These are phyloP conservation scores for Catharus ustulatus DNA, from an alignment of 2,797 vertebrate genomes.

Conservation along the genomic window DNA sequence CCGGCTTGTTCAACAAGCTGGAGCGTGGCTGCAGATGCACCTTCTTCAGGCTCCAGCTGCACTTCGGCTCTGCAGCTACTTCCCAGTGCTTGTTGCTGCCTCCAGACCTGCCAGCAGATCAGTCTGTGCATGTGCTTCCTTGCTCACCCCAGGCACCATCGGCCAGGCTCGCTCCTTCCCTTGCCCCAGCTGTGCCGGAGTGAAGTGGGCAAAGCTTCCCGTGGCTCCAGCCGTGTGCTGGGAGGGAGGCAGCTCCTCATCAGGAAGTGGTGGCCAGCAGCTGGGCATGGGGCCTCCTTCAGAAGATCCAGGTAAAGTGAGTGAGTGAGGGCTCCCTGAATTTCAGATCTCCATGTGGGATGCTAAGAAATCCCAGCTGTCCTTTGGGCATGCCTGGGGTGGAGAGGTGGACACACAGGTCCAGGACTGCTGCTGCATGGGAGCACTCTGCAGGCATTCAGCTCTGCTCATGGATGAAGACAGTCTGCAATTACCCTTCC, in stretches of 20 bases:
- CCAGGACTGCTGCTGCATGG: not conserved
- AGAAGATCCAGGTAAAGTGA: not conserved
- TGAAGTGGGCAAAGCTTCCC: rapidly evolving
- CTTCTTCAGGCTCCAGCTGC: not conserved
- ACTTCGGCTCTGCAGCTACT: not conserved
- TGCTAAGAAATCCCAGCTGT: not conserved
- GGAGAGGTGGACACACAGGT: not conserved
- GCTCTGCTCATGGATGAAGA: not conserved
- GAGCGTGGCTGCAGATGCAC: not conserved
- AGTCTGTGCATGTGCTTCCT: not conserved
- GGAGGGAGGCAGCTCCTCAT: rapidly evolving
- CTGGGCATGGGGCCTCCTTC: not conserved
- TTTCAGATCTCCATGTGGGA: not conserved
- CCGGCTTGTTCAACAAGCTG: not conserved
- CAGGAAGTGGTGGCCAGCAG: not conserved
- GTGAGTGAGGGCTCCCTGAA: not conserved
- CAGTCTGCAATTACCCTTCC: not conserved
- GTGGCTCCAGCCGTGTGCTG: rapidly evolving
- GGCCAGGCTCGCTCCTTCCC: not conserved
- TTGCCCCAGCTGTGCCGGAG: not conserved
- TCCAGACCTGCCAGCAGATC: not conserved
- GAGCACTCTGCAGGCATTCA: not conserved
- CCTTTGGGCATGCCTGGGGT: rapidly evolving
- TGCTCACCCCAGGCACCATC: not conserved
- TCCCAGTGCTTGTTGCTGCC: not conserved